phyloP scores from a whole-genome alignment of 1,140 invertebrate genomes.

The Melipona quadrifasciata region DNA sequence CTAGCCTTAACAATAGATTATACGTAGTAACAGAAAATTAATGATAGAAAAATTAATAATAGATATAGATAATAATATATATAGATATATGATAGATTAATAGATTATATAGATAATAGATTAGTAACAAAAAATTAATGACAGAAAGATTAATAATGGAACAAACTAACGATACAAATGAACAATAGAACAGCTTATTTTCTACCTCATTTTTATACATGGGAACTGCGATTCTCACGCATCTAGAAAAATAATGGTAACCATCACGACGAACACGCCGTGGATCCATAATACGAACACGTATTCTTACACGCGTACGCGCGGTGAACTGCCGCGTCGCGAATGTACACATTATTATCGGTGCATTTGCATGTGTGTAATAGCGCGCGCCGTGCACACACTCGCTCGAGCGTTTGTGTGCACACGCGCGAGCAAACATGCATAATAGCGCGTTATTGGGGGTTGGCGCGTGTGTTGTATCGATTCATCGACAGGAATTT shows the following conservation, averaged over 20 bases:
- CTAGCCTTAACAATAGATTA: too few relatives aligned
- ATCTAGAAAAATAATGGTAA: not conserved
- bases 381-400: not conserved
- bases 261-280: not conserved
- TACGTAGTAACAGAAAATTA: too few relatives aligned
- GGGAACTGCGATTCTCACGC: too few relatives aligned
- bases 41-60: too few relatives aligned
- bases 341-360: slow-evolving; percentile 39
- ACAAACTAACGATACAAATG: too few relatives aligned
- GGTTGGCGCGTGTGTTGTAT: slow-evolving; percentile 7
- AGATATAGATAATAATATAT: too few relatives aligned
- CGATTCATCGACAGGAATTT: slow-evolving; percentile 38
- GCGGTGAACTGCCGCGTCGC: not conserved
- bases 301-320: not conserved
- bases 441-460: slow-evolving; percentile 14
- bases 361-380: slow-evolving; percentile 25
- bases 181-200: too few relatives aligned
- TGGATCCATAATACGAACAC: not conserved
- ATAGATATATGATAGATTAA: too few relatives aligned
- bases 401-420: not conserved
- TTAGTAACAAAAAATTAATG: too few relatives aligned
- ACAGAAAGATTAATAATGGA: too few relatives aligned
- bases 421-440: slow-evolving; percentile 12
- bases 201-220: too few relatives aligned
- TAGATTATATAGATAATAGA: too few relatives aligned